phyloP scores from a whole-genome alignment of 2,888 invertebrate genomes.

The Exocentrus adspersus region DNA sequence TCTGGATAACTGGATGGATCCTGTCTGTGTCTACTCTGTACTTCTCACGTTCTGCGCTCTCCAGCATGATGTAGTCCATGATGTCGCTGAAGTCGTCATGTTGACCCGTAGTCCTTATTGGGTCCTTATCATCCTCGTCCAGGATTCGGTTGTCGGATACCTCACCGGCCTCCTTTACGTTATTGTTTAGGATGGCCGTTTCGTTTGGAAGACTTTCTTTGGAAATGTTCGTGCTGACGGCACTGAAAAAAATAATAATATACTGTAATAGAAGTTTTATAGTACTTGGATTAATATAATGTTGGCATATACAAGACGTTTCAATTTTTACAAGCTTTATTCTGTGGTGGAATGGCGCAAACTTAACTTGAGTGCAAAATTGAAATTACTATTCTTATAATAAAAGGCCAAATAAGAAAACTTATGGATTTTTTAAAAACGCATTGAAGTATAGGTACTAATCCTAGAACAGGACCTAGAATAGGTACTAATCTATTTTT shows the following conservation, averaged over 20 bases:
- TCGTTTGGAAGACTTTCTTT: slow-evolving; percentile 59
- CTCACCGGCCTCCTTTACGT: slow-evolving; percentile 27
- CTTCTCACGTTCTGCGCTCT: slow-evolving; percentile 66
- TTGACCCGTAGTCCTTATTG: slow-evolving; percentile 53
- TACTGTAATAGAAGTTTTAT: too few species aligned
- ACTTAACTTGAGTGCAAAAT: too few species aligned
- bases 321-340: too few species aligned
- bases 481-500: too few species aligned
- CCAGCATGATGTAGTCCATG: slow-evolving; percentile 65
- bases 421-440: too few species aligned
- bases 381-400: too few species aligned
- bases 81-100: slow-evolving; percentile 74
- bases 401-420: too few species aligned
- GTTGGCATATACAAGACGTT: too few species aligned
- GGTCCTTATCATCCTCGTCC: slow-evolving; percentile 35
- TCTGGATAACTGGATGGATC: slow-evolving; percentile 64
- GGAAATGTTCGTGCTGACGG: slow-evolving; percentile 59
- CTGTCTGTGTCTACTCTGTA: slow-evolving; percentile 65
- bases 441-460: too few species aligned
- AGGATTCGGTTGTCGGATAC: slow-evolving; percentile 26
- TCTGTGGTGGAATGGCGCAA: too few species aligned
- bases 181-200: slow-evolving; percentile 35
- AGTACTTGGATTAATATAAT: too few species aligned
- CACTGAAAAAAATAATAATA: slow-evolving; percentile 49
- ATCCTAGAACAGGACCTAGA: too few species aligned